Conservation (phyloP, 2,113 vertebrate species). For the Odontesthes bonariensis region DNA sequence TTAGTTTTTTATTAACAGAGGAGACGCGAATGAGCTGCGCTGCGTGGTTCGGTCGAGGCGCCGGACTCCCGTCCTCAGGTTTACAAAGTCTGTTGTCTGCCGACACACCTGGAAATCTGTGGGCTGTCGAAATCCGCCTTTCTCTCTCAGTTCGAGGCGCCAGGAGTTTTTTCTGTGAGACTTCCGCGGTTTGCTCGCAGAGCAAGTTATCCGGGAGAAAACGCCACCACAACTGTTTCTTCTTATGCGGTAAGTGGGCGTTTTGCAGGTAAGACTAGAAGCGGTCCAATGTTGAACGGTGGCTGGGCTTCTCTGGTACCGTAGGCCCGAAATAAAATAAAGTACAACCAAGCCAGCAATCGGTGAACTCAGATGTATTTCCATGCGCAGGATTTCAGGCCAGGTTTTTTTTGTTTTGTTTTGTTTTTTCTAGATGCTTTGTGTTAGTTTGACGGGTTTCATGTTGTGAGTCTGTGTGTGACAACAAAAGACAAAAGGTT, state of each 20-base stretch:
- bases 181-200: conserved; percentile 76
- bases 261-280: conserved; percentile 18
- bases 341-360: conserved; percentile 27
- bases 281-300: neutral
- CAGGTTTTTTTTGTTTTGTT: fast-evolving
- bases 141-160: conserved; percentile 40
- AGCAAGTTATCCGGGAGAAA: conserved; percentile 41
- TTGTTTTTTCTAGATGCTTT: neutral
- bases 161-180: conserved; percentile 41
- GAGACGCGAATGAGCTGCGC: conserved; percentile 23
- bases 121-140: conserved; percentile 14
- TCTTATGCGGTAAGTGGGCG: conserved; percentile 79
- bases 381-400: conserved; percentile 9
- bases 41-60: neutral
- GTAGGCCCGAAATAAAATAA: conserved; percentile 14
- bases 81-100: neutral
- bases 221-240: conserved; percentile 34
- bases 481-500: neutral
- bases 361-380: conserved; percentile 33
- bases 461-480: conserved; percentile 6
- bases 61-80: neutral
- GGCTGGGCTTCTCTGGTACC: neutral
- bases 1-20: conserved; percentile 13
- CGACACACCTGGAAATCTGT: conserved; percentile 31
- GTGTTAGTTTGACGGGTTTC: neutral